phyloP scores from a whole-genome alignment of 1,140 invertebrate genomes.

The Odontomachus brunneus region DNA sequence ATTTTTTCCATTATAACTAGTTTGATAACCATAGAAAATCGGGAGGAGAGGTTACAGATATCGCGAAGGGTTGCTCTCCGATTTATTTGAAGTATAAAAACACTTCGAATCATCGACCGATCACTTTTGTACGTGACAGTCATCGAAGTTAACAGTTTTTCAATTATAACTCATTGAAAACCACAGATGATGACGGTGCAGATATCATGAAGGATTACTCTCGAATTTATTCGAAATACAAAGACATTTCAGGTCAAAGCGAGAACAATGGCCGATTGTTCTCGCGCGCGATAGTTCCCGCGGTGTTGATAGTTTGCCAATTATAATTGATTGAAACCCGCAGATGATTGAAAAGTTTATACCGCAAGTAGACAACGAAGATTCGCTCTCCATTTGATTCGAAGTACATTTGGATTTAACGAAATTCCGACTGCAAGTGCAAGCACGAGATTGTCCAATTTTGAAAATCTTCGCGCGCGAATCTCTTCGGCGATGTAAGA shows the following conservation, averaged over 20 bases:
- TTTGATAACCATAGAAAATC: too few relatives aligned
- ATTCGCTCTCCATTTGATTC: neutral
- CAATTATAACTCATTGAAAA: too few relatives aligned
- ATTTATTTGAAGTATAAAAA: too few relatives aligned
- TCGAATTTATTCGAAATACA: too few relatives aligned
- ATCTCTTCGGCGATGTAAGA: neutral
- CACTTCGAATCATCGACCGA: too few relatives aligned
- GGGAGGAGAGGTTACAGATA: too few relatives aligned
- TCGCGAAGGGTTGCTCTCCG: too few relatives aligned
- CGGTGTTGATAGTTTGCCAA: neutral
- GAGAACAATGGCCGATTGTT: neutral
- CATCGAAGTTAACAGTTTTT: too few relatives aligned
- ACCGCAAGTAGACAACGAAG: neutral
- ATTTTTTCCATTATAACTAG: too few relatives aligned
- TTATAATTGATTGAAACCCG: neutral
- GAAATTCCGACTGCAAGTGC: neutral
- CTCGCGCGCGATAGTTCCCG: neutral
- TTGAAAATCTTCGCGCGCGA: neutral
- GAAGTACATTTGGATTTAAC: neutral
- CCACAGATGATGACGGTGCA: too few relatives aligned
- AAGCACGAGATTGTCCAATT: neutral
- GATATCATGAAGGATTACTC: too few relatives aligned
- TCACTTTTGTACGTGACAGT: too few relatives aligned
- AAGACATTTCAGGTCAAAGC: neutral
- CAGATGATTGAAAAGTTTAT: neutral